Base-by-base conservation (phyloP, 2,113 vertebrate species). In the Serilophus lunatus region DNA sequence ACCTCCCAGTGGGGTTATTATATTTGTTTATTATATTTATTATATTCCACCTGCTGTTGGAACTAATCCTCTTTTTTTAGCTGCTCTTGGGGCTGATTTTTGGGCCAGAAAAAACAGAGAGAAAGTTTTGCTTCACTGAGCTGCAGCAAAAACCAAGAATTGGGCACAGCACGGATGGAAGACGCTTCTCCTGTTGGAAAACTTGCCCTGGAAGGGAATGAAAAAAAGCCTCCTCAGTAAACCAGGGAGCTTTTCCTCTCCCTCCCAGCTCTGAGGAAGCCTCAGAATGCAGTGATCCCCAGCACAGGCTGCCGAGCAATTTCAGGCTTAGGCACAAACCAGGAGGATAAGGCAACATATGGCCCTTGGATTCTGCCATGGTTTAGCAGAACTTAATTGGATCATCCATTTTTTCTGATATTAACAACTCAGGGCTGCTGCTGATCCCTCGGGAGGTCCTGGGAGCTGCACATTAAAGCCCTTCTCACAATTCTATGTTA, bases 391-490 rank as follows among this genome's bases (percentile, higher is more conserved):
- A 50, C 78, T 92, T 96, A 97, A 97, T 97, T 96, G 96, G 97
- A 97, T 97, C 94, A 97, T 97, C 88, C 96, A 95, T 97, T 97
- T 97, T 90, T 91, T 91, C 87, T 78, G 64, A 89, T 93, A 96
- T 96, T 95, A 96, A 95, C 94, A 89, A 89, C 78, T 76, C 82
- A 88, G 82, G 88, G 89, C 88, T 69, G 94, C 69, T 69, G 88
- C 90, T 97, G 81, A 96, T 97, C 96, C 90, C 91, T 44, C 0
- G 2, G 88, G 94, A 93, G 75, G 56, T 38, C 77, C 93, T 85
- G 87, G 70, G 75, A 86, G 78, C 81, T 93, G 88, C 91, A 95
- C 94, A 97, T 96, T 97, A 96, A 97, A 97, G 88, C 84, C 47
- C 88, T 92, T 92, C 70, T 57, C 91, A 65, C 92, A 92, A 90